These are phyloP conservation scores for Schizaphis graminum DNA, from an alignment of 2,888 invertebrate genomes.

Conservation along the genomic window DNA sequence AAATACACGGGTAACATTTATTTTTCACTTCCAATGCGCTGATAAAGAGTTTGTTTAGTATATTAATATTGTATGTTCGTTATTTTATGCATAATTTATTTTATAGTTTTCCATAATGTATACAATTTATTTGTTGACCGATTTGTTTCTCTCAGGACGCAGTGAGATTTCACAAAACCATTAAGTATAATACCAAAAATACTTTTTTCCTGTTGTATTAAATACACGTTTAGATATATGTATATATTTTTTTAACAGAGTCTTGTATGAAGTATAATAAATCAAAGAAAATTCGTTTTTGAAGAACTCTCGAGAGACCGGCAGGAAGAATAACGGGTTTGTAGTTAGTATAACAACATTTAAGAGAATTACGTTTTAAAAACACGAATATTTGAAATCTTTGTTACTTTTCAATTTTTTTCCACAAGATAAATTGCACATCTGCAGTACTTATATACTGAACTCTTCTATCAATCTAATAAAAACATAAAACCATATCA, in stretches of 20 bases:
- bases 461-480: not conserved
- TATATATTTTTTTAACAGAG: not conserved
- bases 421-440: not conserved
- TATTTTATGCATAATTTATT: no score
- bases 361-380: not conserved
- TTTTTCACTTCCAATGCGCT: not conserved
- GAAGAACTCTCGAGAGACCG: conserved; percentile 11
- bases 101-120: not conserved
- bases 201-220: not conserved
- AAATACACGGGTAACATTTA: not conserved
- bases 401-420: not conserved
- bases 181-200: conserved; percentile 40
- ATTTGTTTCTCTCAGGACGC: not conserved
- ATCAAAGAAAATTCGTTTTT: conserved; percentile 50
- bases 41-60: not conserved
- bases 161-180: not conserved
- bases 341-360: not conserved
- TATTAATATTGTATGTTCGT: not conserved
- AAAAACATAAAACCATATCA: not conserved
- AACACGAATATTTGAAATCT: not conserved
- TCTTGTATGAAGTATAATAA: not conserved
- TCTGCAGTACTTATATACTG: not conserved
- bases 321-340: not conserved
- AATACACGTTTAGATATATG: not conserved
- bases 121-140: not conserved